Evolutionary conservation across 2,797 vertebrate species (phyloP).

Genomic region (Neosalanx taihuensis): DNA sequence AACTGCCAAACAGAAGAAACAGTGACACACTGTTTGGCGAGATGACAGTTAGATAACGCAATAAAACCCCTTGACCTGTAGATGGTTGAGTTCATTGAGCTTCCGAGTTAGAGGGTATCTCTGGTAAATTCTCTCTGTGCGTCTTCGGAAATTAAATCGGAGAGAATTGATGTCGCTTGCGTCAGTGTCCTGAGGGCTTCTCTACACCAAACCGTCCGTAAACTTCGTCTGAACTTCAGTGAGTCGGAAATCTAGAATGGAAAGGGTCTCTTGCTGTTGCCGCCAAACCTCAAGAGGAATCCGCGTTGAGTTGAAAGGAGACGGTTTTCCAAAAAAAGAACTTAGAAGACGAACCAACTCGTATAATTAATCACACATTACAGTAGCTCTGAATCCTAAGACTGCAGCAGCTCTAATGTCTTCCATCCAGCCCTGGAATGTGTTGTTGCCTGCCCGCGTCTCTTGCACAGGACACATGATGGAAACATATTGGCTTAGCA

Average conservation of each 20-base stretch:
- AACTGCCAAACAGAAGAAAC: neutral
- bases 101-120: too few species aligned
- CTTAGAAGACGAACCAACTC: constrained; percentile 25
- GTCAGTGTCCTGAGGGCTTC: constrained; percentile 15
- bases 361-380: constrained; percentile 55
- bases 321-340: constrained; percentile 18
- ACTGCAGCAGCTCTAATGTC: constrained; percentile 30
- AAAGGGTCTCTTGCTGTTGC: constrained; percentile 20
- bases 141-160: constrained; percentile 4
- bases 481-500: constrained; percentile 24
- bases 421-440: constrained; percentile 35
- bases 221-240: constrained; percentile 48
- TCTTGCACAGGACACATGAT: constrained; percentile 14
- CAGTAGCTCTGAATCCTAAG: constrained; percentile 28
- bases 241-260: constrained; percentile 29
- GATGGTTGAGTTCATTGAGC: too few species aligned
- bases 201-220: constrained; percentile 33
- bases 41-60: too few species aligned
- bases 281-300: constrained; percentile 44
- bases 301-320: constrained; percentile 24
- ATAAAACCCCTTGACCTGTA: too few species aligned
- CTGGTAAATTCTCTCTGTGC: too few species aligned
- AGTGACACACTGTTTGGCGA: neutral
- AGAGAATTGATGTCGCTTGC: neutral
- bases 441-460: constrained; percentile 31